Evolutionary conservation across 2,797 vertebrate genomes (phyloP), one percentile per base, ranked within the genome.

Genomic region (Tangara arthus): DNA sequence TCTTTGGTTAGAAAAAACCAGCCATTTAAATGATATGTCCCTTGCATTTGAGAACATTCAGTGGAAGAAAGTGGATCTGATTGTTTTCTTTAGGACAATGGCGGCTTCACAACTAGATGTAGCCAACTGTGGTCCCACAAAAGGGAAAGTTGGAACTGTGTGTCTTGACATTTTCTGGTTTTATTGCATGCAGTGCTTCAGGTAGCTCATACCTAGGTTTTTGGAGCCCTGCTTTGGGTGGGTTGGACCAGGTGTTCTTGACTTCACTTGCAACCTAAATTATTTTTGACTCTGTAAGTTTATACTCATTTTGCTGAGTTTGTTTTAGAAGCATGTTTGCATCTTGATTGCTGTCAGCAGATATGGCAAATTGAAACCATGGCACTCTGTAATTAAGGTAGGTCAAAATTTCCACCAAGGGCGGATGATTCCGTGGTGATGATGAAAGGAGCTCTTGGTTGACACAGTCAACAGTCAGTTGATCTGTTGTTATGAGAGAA

Each of bases 351-450:
- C 28, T 63, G 3, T 8, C 87, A 44, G 41, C 12, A 76, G 18
- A 4, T 55, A 42, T 8, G 44, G 23, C 46, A 65, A 34, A 60
- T 12, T 57, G 60, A 71, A 83, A 17, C 18, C 15, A 3, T 4
- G 20, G 13, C 11, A 12, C 23, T 52, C 64, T 1, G 3, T 53
- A 39, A 20, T 70, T 71, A 64, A 70, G 42, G 19, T 28, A n/a
- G 18, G 30, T 77, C 4, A 52, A 9, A n/a, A 44, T 75, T 41
- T 52, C 15, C n/a, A n/a, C 14, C 22, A 35, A 61, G 19, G 35
- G 10, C 0, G 0, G n/a, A 15, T 20, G 49, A 50, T 69, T 39
- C n/a, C 42, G 0, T 1, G 6, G 18, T 50, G n/a, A 39, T 64
- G 64, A 23, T 49, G 46, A 73, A 66, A 93, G 28, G 32, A 66